These are phyloP conservation scores for Drosophila lutescens DNA, from an alignment of 2,888 invertebrate species.

Conservation along the genomic window DNA sequence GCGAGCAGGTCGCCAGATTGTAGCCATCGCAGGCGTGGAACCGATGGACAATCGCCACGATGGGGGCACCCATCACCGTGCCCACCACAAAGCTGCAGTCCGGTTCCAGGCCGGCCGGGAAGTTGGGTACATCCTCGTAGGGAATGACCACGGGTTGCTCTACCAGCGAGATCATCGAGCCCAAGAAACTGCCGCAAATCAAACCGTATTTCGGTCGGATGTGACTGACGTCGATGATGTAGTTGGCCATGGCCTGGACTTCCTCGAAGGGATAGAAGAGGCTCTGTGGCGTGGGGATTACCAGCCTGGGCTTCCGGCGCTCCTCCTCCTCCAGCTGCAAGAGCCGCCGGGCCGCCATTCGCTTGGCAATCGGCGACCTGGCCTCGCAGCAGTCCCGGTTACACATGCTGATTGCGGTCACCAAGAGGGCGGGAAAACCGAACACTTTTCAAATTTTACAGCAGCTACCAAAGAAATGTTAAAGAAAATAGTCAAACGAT, in stretches of 20 bases:
- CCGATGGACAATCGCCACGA: conserved; percentile 98
- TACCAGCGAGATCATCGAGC: conserved; percentile 89
- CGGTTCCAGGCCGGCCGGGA: conserved; percentile 95
- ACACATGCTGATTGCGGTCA: conserved; percentile 47
- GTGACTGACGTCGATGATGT: conserved; percentile 88
- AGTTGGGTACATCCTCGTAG: conserved; percentile 95
- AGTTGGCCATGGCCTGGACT: conserved; percentile 90
- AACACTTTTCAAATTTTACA: neutral
- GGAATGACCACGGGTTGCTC: conserved; percentile 89
- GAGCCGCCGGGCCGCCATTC: conserved; percentile 34
- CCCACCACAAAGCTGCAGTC: conserved; percentile 96
- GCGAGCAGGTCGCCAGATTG: conserved; percentile 94
- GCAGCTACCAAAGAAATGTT: neutral
- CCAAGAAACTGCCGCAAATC: conserved; percentile 95
- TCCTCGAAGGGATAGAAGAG: conserved; percentile 89
- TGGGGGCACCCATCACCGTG: conserved; percentile 90
- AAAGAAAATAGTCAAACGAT: neutral
- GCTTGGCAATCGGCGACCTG: conserved; percentile 50
- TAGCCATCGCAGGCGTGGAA: conserved; percentile 99
- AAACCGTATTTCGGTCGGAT: conserved; percentile 93
- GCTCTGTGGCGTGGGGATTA: conserved; percentile 48
- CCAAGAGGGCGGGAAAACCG: neutral
- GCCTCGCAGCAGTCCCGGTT: conserved; percentile 52
- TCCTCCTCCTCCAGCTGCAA: conserved; percentile 28
- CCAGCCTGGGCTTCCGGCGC: conserved; percentile 17